Evolutionary conservation across 2,113 vertebrate species (phyloP), one percentile per base, ranked within the genome.

Genomic region (Pitta sordida): DNA sequence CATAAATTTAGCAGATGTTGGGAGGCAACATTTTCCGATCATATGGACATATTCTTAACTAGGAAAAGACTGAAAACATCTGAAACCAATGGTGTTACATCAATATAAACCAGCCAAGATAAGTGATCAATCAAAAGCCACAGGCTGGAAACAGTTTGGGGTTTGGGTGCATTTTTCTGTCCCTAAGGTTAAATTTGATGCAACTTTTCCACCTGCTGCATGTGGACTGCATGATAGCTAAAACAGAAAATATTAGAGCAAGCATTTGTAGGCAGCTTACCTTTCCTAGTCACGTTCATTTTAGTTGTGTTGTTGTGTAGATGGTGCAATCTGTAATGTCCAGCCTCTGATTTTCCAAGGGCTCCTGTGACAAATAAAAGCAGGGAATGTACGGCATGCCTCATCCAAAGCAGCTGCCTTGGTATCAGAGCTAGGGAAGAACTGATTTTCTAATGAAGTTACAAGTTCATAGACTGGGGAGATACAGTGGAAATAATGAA

Each of bases 391-490:
- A 2, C 37, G 7, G 27, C 2, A 2, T 63, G 21, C 44, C 55
- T 62, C 23, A 13, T 13, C 17, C 60, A 7, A 22, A 34, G 49
- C 44, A 44, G 49, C 46, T 69, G 30, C 10, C 37, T 51, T 59
- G 27, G 37, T 20, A 26, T 22, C 21, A 21, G 24, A 10, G 7
- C 11, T 64, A 15, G 26, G 13, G 29, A 58, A 32, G 23, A 30
- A 43, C 39, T 13, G 55, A 2, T 29, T 56, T 71, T 71, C 29
- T 44, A 24, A 16, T 27, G 15, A 19, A 29, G 11, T 20, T 14
- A 13, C 10, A 7, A 22, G 49, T 60, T 22, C 15, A 44, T 60
- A 67, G 29, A 3, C 0, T 7, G 4, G 3, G 19, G 17, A 20
- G 8, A 3, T 13, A 37, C 27, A 20, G 2, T 36, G 32, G 24